Evolutionary conservation across 2,797 vertebrate genomes (phyloP), one percentile per base, ranked within the genome.

Genomic region (Steatocranus sp.): DNA sequence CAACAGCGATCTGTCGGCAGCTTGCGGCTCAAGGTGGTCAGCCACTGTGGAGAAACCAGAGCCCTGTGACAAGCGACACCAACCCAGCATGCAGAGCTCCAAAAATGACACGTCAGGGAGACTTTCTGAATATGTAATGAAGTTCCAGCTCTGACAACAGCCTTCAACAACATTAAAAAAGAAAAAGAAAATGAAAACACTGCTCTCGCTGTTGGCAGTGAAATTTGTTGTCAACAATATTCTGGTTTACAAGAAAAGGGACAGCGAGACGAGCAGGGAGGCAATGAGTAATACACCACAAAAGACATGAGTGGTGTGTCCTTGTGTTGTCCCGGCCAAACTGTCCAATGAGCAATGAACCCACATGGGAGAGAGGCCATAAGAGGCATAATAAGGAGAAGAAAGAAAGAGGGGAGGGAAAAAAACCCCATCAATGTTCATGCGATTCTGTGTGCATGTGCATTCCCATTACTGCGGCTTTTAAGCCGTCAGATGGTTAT

Each of bases 1-100:
- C 92, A 87, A 82, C 90, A 87, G 90, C 63, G 89, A 91, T 93
- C 87, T 88, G 90, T 89, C 89, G 87, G 83, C 90, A 78, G 86
- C 89, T 92, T n/a, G 87, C 61, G 76, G 92, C 93, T 93, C 90
- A 88, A 93, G 92, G 93, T 94, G 93, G 86, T 92, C 92, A 90
- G 92, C 87, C 91, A 85, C 91, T 88, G 92, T 93, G 84, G 91
- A 91, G 91, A 82, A 89, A 89, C 74, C 91, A 89, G 83, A 91
- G 92, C 80, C 81, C 89, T 90, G 93, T 92, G 93, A 93, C 92
- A 92, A 80, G 88, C 79, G 83, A 90, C 90, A 89, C 84, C 85
- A 63, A 70, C 83, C 61, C 87, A 79, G 88, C 84, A 32, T 78
- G 90, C 86, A 6, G 81, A 41, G 85, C 86, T 89, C 86, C 84